Percentiles rank a stretch among this genome's conserved stretches.
Evolutionary conservation across 2,113 vertebrate species (phyloP).

Genomic region (Agelaius phoeniceus): DNA sequence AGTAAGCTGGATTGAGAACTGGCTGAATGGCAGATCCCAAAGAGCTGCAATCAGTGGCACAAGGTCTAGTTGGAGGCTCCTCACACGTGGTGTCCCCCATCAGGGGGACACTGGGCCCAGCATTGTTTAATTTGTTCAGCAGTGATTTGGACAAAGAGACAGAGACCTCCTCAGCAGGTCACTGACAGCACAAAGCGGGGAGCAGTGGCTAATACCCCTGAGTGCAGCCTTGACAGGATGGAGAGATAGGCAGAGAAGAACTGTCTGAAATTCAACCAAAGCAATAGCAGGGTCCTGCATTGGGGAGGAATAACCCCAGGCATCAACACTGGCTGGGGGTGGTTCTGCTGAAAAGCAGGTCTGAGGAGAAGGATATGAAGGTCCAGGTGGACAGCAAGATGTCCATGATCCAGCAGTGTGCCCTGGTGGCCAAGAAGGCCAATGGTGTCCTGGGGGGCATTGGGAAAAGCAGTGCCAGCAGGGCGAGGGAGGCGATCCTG

Average conservation of each 20-base stretch:
- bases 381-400: background rate
- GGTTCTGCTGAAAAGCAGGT: background rate
- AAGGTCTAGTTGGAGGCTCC: background rate
- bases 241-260: background rate
- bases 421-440: background rate
- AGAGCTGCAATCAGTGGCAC: background rate
- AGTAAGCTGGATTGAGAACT: background rate
- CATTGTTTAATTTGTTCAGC: background rate
- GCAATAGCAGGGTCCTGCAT: background rate
- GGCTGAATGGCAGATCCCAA: background rate
- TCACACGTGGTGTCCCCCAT: background rate
- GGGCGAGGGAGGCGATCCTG: accelerated
- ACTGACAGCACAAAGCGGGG: background rate
- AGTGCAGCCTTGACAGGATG: background rate
- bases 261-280: background rate
- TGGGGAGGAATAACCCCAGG: accelerated
- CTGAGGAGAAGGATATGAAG: background rate
- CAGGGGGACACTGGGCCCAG: too few species aligned
- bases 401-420: background rate
- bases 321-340: background rate
- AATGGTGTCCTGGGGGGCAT: background rate
- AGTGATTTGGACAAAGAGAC: background rate
- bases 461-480: background rate
- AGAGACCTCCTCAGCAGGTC: background rate
- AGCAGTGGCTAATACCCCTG: background rate